Conservation (phyloP, 2,797 vertebrate species). For the Malacoctenus gilli region DNA sequence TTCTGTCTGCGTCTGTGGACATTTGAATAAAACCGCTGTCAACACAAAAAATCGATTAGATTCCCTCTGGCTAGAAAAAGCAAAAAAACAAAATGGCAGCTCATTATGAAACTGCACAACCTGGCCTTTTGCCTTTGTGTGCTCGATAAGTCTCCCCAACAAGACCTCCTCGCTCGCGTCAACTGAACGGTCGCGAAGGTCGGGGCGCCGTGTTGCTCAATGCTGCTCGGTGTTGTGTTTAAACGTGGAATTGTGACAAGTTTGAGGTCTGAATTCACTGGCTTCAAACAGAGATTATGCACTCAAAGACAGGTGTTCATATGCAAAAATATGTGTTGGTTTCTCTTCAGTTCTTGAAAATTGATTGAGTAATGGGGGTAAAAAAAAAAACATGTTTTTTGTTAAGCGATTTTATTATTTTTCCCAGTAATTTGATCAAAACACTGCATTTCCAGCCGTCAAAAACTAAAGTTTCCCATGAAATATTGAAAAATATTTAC, state of each 20-base stretch:
- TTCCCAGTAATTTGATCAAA: too few relatives aligned
- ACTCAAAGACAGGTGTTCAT: too few relatives aligned
- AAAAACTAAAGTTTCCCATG: too few relatives aligned
- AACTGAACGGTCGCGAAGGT: conserved; percentile 32
- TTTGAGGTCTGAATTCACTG: background rate
- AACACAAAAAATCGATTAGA: conserved; percentile 63
- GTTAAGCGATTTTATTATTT: too few relatives aligned
- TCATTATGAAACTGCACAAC: conserved; percentile 52
- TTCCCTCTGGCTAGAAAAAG: conserved; percentile 55
- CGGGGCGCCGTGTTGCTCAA: conserved; percentile 27
- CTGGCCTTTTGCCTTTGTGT: conserved; percentile 33
- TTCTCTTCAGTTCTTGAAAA: too few relatives aligned
- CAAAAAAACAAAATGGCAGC: conserved; percentile 66
- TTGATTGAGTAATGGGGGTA: too few relatives aligned
- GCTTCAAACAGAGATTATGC: background rate
- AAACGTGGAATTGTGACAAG: background rate
- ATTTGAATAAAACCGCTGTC: conserved; percentile 72
- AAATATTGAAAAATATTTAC: too few relatives aligned
- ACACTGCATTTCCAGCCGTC: too few relatives aligned
- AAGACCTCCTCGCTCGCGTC: conserved; percentile 48
- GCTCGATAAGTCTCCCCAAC: conserved; percentile 29
- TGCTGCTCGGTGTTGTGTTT: conserved; percentile 18
- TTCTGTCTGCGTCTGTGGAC: conserved; percentile 42
- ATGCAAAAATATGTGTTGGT: too few relatives aligned
- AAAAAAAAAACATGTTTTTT: too few relatives aligned